Evolutionary conservation across 2,797 vertebrate genomes (phyloP).

Genomic region (Siniperca scherzeri): DNA sequence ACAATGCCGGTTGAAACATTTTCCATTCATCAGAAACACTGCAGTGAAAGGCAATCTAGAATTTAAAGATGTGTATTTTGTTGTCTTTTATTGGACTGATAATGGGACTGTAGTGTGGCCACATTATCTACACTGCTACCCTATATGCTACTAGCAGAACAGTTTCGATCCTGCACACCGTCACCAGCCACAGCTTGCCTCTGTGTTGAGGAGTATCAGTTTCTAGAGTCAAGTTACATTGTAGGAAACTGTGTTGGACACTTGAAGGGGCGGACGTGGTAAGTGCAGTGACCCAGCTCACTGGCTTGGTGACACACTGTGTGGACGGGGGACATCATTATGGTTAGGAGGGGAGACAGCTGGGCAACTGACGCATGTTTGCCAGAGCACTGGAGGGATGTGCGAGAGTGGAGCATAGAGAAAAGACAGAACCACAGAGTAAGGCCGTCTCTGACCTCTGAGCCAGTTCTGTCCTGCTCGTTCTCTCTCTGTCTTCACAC

Average conservation of each 20-base stretch:
- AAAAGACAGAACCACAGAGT: slow-evolving; percentile 71
- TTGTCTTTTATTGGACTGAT: background rate
- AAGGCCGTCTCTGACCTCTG: slow-evolving; percentile 39
- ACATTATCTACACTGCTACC: background rate
- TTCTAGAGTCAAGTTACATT: slow-evolving; percentile 50
- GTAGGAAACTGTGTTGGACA: slow-evolving; percentile 35
- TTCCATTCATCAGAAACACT: slow-evolving; percentile 1
- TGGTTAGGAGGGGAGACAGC: slow-evolving; percentile 43
- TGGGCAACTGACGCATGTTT: slow-evolving; percentile 36
- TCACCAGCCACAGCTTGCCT: slow-evolving; percentile 8
- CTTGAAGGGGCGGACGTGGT: slow-evolving; percentile 35
- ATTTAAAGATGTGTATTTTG: slow-evolving; percentile 10
- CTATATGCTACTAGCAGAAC: background rate
- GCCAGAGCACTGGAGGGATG: slow-evolving; percentile 71
- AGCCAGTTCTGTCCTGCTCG: slow-evolving; percentile 7
- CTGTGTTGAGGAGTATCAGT: slow-evolving; percentile 39
- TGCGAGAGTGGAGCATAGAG: slow-evolving; percentile 72
- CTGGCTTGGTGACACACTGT: slow-evolving; percentile 8
- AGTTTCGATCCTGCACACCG: background rate
- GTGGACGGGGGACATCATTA: slow-evolving; percentile 30
- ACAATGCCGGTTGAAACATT: background rate
- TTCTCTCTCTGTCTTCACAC: slow-evolving; percentile 4
- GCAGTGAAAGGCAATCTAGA: background rate
- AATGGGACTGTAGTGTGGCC: background rate
- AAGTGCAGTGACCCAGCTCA: slow-evolving; percentile 16